Conservation (phyloP, 2,797 vertebrate species). For the Hirundo rustica region DNA sequence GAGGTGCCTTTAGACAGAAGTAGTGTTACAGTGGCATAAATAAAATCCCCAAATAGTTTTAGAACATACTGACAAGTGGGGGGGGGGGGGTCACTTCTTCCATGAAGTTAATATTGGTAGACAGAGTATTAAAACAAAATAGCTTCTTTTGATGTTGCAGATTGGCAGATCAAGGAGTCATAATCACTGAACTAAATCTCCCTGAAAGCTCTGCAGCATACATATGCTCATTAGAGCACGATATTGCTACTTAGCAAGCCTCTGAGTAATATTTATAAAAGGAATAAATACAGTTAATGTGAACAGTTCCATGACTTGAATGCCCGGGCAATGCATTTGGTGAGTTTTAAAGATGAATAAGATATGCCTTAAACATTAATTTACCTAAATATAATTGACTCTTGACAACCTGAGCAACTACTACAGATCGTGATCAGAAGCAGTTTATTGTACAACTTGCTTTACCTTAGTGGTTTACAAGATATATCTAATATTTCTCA, state of each 20-base stretch:
- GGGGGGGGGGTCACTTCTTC: neutral
- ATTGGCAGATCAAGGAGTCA: constrained; percentile 53
- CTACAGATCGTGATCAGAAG: neutral
- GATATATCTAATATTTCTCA: neutral
- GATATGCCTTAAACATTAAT: neutral
- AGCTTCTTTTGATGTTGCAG: constrained; percentile 59
- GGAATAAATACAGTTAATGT: constrained; percentile 32
- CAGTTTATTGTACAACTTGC: neutral
- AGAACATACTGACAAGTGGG: neutral
- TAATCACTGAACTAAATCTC: constrained; percentile 59
- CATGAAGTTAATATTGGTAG: constrained; percentile 27
- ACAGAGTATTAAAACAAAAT: constrained; percentile 45
- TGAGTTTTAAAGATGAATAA: neutral
- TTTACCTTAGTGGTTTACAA: neutral
- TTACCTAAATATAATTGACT: neutral
- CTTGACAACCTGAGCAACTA: neutral
- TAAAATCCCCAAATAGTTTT: constrained; percentile 21
- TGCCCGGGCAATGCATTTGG: neutral
- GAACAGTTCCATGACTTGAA: neutral
- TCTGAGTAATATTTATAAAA: constrained; percentile 10
- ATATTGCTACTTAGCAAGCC: constrained; percentile 13
- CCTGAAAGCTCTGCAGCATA: neutral
- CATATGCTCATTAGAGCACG: constrained; percentile 26
- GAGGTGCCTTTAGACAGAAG: constrained; percentile 22
- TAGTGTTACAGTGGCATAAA: constrained; percentile 30